phyloP scores from a whole-genome alignment of 37 sponge, comb jelly and placozoan genomes.

The Eunapius fragilis region DNA sequence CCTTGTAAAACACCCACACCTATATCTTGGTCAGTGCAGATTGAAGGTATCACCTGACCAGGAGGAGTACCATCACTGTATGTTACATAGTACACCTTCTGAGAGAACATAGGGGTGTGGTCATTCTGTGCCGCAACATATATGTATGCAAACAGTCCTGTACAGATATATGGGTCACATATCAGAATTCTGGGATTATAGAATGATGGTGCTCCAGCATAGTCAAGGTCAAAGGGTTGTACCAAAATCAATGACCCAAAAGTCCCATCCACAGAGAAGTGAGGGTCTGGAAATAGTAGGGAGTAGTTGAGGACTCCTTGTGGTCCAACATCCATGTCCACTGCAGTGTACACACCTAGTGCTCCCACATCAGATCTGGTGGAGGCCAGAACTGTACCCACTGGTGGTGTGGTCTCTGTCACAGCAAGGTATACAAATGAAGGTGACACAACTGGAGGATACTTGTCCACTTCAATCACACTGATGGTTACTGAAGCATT shows the following conservation, averaged over 20 bases:
- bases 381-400: constrained; percentile 13
- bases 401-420: neutral
- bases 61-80: constrained; percentile 9
- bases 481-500: constrained; percentile 31
- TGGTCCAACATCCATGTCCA: constrained; percentile 49
- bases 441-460: constrained; percentile 20
- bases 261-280: no score
- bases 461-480: constrained; percentile 56
- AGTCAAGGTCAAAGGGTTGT: neutral
- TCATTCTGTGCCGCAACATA: constrained; percentile 39
- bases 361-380: neutral
- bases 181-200: constrained; percentile 1
- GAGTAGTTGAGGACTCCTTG: constrained; percentile 55
- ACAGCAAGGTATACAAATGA: neutral
- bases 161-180: constrained; percentile 35
- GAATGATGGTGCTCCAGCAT: neutral
- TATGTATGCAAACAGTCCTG: neutral
- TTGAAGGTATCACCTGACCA: constrained; percentile 2
- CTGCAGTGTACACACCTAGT: neutral
- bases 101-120: constrained; percentile 36
- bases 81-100: constrained; percentile 10
- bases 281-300: neutral
- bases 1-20: constrained; percentile 14
- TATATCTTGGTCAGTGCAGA: constrained; percentile 67
- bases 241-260: constrained; percentile 22